These are phyloP conservation scores for Acanthisitta chloris DNA, from an alignment of 2,113 vertebrate genomes.

Conservation along the genomic window DNA sequence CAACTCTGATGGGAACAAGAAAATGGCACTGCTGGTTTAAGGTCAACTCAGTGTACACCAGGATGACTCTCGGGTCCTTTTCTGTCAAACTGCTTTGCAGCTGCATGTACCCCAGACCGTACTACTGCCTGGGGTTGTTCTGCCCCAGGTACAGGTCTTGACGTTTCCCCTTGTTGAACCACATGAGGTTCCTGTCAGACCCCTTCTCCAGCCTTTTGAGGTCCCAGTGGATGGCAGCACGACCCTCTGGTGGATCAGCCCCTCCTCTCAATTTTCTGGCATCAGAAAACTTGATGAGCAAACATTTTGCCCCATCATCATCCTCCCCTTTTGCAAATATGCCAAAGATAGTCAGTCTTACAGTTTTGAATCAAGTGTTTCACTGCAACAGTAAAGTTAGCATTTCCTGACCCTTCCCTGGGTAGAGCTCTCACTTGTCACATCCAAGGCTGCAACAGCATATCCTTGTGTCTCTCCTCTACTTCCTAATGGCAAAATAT, in stretches of 20 bases:
- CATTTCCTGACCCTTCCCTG: not conserved
- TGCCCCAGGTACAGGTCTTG: not conserved
- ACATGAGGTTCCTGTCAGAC: not conserved
- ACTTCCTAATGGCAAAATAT: not conserved
- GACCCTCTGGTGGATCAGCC: not conserved
- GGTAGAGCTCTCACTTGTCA: not conserved
- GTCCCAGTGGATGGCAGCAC: not conserved
- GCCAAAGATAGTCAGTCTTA: not conserved
- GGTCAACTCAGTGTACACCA: not conserved
- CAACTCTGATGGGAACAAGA: not conserved
- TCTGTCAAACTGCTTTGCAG: not conserved
- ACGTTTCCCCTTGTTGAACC: not conserved
- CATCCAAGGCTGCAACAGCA: not conserved
- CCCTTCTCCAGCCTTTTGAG: not conserved
- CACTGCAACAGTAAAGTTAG: not conserved
- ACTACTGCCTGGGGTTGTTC: not conserved
- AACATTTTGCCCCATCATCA: not conserved
- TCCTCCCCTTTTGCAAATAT: not conserved
- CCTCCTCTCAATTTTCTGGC: not conserved
- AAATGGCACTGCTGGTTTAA: not conserved
- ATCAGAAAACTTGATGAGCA: not conserved
- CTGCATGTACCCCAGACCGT: rapidly evolving
- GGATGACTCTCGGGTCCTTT: not conserved
- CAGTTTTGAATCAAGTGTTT: not conserved
- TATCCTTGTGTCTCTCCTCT: not conserved